A percentile compares a stretch with the other conserved stretches of the same genome.
These are phyloP conservation scores for Leptinotarsa undecemlineata DNA, from an alignment of 1,140 invertebrate species.

Conservation along the genomic window DNA sequence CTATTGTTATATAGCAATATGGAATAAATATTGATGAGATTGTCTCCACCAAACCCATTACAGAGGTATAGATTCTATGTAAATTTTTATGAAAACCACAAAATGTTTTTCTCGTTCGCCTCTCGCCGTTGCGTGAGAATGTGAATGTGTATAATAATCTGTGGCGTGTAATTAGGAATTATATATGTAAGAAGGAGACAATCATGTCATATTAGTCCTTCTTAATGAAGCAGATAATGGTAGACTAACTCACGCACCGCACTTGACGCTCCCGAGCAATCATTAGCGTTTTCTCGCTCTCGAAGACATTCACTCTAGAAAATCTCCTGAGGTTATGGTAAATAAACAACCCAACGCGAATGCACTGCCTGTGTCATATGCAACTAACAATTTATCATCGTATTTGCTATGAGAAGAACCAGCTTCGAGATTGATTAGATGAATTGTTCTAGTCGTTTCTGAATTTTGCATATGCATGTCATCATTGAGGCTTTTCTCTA, in stretches of 20 bases:
- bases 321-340: background rate
- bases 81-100: slow-evolving; percentile 13
- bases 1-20: no score
- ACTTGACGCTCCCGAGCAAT: slow-evolving; percentile 38
- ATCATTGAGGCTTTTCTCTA: no score
- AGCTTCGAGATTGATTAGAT: no score
- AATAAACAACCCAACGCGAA: background rate
- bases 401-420: no score
- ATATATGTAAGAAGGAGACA: slow-evolving; percentile 45
- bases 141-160: slow-evolving; percentile 47
- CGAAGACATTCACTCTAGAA: background rate
- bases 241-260: slow-evolving; percentile 40
- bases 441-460: no score
- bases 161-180: slow-evolving; percentile 45
- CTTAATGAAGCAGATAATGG: slow-evolving; percentile 50
- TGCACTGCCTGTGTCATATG: background rate
- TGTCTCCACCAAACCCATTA: no score
- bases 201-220: slow-evolving; percentile 49
- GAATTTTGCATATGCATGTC: no score
- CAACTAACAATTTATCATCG: background rate
- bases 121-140: slow-evolving; percentile 41
- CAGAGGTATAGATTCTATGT: background rate
- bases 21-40: no score
- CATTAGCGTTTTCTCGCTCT: slow-evolving; percentile 36
- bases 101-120: slow-evolving; percentile 19